These are phyloP conservation scores for Pogoniulus pusillus DNA, from an alignment of 2,797 vertebrate species.

Conservation along the genomic window DNA sequence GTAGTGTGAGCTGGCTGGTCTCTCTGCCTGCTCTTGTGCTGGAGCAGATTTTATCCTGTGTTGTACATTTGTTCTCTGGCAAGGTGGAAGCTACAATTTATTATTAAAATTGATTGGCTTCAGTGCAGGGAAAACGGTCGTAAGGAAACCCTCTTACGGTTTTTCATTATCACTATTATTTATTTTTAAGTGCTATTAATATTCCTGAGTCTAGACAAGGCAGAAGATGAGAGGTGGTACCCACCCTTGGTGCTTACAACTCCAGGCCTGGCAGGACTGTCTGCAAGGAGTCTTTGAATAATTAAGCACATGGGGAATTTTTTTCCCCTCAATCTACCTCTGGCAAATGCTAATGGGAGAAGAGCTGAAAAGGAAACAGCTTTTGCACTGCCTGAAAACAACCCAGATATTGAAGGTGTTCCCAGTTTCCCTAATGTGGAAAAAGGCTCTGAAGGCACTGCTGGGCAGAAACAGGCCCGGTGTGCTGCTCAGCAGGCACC, in stretches of 20 bases:
- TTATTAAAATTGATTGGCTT: slow-evolving; percentile 69
- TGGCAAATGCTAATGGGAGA: neutral
- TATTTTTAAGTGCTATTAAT: slow-evolving; percentile 72
- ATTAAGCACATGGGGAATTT: neutral
- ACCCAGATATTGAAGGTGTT: neutral
- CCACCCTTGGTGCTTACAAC: neutral
- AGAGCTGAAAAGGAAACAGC: neutral
- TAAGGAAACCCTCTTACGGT: slow-evolving; percentile 61
- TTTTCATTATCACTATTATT: slow-evolving; percentile 67
- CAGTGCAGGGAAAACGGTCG: slow-evolving; percentile 39
- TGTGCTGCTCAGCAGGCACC: neutral
- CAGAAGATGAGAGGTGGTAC: slow-evolving; percentile 26
- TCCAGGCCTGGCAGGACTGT: neutral
- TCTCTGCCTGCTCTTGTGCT: neutral
- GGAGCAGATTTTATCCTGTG: neutral
- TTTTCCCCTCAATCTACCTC: neutral
- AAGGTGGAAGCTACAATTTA: slow-evolving; percentile 58
- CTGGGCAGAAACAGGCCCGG: neutral
- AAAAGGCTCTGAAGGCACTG: neutral
- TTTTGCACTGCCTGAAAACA: neutral
- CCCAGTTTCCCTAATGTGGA: neutral
- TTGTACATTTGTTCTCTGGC: slow-evolving; percentile 40
- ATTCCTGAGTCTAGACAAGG: slow-evolving; percentile 40
- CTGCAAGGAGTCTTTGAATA: neutral
- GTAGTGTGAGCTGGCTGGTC: rapidly evolving